Conservation (phyloP, 2,888 invertebrate species). For the Trypoxylon attenuatum region DNA sequence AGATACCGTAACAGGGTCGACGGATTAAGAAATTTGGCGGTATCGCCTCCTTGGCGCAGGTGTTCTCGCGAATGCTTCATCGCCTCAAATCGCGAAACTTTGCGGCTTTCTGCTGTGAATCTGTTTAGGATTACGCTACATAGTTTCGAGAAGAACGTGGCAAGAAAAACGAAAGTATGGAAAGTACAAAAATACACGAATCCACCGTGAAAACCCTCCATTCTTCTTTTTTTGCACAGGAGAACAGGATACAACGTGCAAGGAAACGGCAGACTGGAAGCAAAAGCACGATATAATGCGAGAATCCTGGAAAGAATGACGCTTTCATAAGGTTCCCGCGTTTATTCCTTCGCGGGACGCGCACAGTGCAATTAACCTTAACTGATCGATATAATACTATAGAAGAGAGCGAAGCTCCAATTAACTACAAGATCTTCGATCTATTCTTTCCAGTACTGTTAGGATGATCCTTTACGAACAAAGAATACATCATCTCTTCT, state of each 20-base stretch:
- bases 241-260: too few relatives aligned
- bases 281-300: too few relatives aligned
- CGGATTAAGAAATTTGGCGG: conserved; percentile 62
- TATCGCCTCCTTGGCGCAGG: conserved; percentile 40
- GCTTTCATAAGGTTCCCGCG: not conserved
- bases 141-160: too few relatives aligned
- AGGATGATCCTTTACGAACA: too few relatives aligned
- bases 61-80: conserved; percentile 20
- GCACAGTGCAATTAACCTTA: conserved; percentile 47
- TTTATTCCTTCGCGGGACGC: conserved; percentile 1
- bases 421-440: conserved; percentile 39
- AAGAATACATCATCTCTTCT: too few relatives aligned
- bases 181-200: too few relatives aligned
- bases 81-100: conserved; percentile 13
- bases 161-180: too few relatives aligned
- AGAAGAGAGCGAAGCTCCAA: conserved; percentile 33
- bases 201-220: too few relatives aligned
- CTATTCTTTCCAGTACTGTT: conserved; percentile 9
- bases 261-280: too few relatives aligned
- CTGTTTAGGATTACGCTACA: not conserved
- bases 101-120: not conserved
- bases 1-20: conserved; percentile 61
- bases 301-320: conserved; percentile 2
- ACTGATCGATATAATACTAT: conserved; percentile 28
- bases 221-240: too few relatives aligned